phyloP scores from a whole-genome alignment of 2,888 invertebrate species.

The Encarsia formosa region DNA sequence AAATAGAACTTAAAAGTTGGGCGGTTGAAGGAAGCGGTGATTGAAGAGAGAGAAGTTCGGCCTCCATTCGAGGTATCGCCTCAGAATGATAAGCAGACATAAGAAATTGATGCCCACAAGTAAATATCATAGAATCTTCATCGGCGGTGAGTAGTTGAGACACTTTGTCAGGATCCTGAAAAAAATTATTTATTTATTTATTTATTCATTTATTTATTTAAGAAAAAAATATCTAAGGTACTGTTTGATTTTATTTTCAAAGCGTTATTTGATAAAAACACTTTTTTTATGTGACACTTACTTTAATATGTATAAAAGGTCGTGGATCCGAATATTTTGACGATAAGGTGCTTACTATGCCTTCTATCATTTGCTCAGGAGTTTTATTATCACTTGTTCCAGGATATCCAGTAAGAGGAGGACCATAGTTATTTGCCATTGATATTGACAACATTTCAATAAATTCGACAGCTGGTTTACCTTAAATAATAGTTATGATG shows the following conservation, averaged over 20 bases:
- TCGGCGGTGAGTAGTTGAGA: constrained; percentile 41
- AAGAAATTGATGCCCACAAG: constrained; percentile 47
- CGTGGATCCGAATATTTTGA: constrained; percentile 41
- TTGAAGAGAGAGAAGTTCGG: constrained; percentile 42
- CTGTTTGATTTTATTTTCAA: neutral
- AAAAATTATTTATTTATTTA: neutral
- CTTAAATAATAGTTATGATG: constrained; percentile 29
- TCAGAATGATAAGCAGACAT: constrained; percentile 42
- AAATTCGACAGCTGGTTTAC: constrained; percentile 42
- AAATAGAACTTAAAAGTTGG: constrained; percentile 41
- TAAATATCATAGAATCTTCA: constrained; percentile 46
- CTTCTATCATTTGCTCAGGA: constrained; percentile 46
- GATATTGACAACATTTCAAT: constrained; percentile 43
- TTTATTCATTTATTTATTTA: neutral
- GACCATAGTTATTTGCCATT: constrained; percentile 45
- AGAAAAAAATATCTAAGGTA: neutral
- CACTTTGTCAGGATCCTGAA: constrained; percentile 38
- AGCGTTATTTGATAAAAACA: neutral
- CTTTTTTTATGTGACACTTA: constrained; percentile 20
- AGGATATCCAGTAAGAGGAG: constrained; percentile 45
- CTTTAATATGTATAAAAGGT: constrained; percentile 48
- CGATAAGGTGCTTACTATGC: constrained; percentile 44
- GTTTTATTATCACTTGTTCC: constrained; percentile 44
- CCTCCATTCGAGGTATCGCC: constrained; percentile 45
- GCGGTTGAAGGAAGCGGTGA: constrained; percentile 47